phyloP scores from a whole-genome alignment of 2,888 invertebrate genomes.

The Gymnoscelis rufifasciata region DNA sequence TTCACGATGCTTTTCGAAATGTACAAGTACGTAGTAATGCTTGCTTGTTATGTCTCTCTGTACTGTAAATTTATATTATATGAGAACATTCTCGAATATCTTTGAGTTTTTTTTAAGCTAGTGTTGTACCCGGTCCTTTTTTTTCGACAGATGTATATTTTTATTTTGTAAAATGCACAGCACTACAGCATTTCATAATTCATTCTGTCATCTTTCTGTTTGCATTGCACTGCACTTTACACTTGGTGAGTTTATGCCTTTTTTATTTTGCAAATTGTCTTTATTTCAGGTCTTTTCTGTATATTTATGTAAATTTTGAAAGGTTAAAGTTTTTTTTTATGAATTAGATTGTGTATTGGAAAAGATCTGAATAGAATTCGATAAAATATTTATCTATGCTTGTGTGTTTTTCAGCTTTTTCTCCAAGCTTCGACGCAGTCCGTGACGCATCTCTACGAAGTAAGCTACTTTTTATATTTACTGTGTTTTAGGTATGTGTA shows the following conservation, averaged over 20 bases:
- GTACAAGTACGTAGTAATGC: conserved; percentile 28
- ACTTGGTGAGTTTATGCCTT: conserved; percentile 52
- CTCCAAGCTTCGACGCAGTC: conserved; percentile 69
- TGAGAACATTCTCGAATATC: conserved; percentile 60
- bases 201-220: conserved; percentile 28
- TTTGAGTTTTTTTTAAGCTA: conserved; percentile 31
- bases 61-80: conserved; percentile 73
- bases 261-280: conserved; percentile 30
- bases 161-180: conserved; percentile 16
- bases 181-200: conserved; percentile 26
- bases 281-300: conserved; percentile 28
- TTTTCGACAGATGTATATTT: conserved; percentile 1
- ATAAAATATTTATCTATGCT: conserved; percentile 17
- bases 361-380: conserved; percentile 12
- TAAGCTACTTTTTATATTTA: conserved; percentile 24
- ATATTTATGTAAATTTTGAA: no score
- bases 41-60: conserved; percentile 58
- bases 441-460: conserved; percentile 38
- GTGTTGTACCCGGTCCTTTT: conserved; percentile 1
- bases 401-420: conserved; percentile 60
- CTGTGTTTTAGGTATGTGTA: conserved; percentile 11
- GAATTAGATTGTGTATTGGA: not conserved
- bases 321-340: no score
- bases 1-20: conserved; percentile 25
- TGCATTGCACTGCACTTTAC: conserved; percentile 39